These are phyloP conservation scores for Dynastes grantii DNA, from an alignment of 2,888 invertebrate species.

Conservation along the genomic window DNA sequence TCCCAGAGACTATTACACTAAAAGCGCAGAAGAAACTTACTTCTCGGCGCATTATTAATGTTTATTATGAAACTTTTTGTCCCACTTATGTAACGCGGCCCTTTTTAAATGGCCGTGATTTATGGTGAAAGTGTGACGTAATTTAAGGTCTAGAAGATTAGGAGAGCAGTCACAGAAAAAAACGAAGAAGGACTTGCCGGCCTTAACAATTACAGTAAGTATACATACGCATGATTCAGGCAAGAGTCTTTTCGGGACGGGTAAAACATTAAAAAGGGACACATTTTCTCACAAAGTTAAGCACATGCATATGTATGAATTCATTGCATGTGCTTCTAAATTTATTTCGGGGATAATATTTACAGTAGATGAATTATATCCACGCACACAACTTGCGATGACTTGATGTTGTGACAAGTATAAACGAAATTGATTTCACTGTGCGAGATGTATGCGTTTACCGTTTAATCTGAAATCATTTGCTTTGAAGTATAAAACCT, in stretches of 20 bases:
- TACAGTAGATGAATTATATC: slow-evolving; percentile 24
- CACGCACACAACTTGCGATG: slow-evolving; percentile 17
- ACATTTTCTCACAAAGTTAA: background rate
- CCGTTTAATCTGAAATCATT: background rate
- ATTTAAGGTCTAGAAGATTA: slow-evolving; percentile 42
- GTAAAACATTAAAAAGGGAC: slow-evolving; percentile 20
- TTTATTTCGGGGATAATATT: slow-evolving; percentile 37
- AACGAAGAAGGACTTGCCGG: slow-evolving; percentile 13
- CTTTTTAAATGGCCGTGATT: slow-evolving; percentile 30
- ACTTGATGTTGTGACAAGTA: slow-evolving; percentile 35
- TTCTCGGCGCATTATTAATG: slow-evolving; percentile 31
- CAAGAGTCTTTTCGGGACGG: slow-evolving; percentile 33
- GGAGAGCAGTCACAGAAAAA: background rate
- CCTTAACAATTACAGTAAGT: background rate
- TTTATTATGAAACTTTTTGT: slow-evolving; percentile 43
- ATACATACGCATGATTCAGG: slow-evolving; percentile 7
- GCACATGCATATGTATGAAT: slow-evolving; percentile 18
- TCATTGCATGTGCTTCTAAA: slow-evolving; percentile 36
- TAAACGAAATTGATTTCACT: slow-evolving; percentile 30
- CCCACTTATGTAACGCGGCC: slow-evolving; percentile 32
- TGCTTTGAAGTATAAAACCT: background rate
- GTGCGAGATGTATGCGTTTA: background rate
- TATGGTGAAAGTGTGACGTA: slow-evolving; percentile 42
- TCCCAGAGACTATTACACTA: slow-evolving; percentile 16
- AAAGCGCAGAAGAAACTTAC: slow-evolving; percentile 19